phyloP scores from a whole-genome alignment of 2,797 vertebrate genomes.

The Phylloscopus collybita region DNA sequence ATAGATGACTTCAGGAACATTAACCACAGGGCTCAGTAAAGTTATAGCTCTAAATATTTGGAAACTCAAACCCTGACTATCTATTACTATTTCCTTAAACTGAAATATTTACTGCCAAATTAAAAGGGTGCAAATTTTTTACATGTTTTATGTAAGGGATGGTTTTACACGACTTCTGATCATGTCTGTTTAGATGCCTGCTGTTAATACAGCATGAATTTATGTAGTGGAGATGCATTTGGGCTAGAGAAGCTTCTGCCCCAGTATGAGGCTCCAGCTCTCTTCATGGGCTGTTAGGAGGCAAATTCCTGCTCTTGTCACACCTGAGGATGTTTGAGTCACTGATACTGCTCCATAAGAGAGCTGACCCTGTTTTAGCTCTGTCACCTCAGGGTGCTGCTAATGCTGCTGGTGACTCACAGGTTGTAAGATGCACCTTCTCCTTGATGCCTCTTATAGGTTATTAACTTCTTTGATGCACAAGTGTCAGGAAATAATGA shows the following conservation, averaged over 20 bases:
- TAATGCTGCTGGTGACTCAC: neutral
- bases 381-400: neutral
- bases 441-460: neutral
- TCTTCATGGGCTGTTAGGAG: neutral
- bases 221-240: neutral
- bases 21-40: neutral
- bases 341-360: fast-evolving
- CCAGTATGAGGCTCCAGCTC: neutral
- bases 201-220: neutral
- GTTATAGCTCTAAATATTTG: neutral
- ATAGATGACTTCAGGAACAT: neutral
- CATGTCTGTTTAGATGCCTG: fast-evolving
- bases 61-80: neutral
- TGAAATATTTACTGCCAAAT: neutral
- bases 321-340: neutral
- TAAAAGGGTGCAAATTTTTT: neutral
- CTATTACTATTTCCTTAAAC: neutral
- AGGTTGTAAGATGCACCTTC: neutral
- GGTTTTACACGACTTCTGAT: neutral
- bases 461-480: neutral
- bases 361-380: neutral
- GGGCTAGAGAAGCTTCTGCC: neutral
- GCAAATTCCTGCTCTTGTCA: neutral
- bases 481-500: neutral
- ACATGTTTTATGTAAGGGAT: fast-evolving